These are phyloP conservation scores for Oriolus oriolus DNA, from an alignment of 2,113 vertebrate species.

Conservation along the genomic window DNA sequence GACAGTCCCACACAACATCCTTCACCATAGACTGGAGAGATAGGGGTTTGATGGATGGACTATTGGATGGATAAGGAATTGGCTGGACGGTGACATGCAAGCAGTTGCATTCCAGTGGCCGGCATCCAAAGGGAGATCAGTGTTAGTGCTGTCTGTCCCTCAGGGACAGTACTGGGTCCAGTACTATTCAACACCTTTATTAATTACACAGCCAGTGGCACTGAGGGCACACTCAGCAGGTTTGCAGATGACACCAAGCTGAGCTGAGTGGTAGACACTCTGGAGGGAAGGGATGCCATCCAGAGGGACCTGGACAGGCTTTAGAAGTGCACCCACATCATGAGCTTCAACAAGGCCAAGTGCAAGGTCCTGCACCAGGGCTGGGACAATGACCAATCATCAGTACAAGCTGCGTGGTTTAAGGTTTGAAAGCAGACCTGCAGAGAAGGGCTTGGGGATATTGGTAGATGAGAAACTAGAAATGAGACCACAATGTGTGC, in stretches of 20 bases:
- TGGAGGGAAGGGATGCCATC: neutral
- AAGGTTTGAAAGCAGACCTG: neutral
- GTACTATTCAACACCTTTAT: neutral
- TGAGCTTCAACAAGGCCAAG: neutral
- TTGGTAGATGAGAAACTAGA: fast-evolving
- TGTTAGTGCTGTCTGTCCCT: neutral
- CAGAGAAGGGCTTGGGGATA: neutral
- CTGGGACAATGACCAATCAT: neutral
- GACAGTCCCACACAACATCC: neutral
- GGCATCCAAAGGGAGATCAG: neutral
- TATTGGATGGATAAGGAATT: neutral
- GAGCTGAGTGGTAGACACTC: neutral
- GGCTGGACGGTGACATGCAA: neutral
- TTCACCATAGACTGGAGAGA: fast-evolving
- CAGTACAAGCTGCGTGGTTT: neutral
- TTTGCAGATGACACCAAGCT: neutral
- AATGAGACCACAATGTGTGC: fast-evolving
- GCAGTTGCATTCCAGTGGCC: neutral
- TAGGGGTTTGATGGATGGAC: fast-evolving
- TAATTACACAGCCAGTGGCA: neutral
- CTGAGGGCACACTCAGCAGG: neutral
- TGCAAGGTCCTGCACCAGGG: neutral
- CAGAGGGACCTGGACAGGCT: neutral
- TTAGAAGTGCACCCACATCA: neutral
- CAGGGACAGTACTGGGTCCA: neutral